These are phyloP conservation scores for Epicauta chinensis DNA, from an alignment of 1,140 invertebrate species.

Conservation along the genomic window DNA sequence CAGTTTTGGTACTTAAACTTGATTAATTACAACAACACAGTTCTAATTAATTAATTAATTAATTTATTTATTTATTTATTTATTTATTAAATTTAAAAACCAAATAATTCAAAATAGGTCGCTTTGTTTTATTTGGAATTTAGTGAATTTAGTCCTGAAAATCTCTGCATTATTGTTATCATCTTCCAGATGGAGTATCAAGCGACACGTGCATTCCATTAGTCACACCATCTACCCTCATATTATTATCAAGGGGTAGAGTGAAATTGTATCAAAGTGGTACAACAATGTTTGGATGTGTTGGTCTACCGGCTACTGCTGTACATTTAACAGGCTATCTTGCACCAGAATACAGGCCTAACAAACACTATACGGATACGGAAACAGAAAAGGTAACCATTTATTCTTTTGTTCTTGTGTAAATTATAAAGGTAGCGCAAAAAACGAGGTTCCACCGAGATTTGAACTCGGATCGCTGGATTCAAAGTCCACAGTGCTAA, in stretches of 20 bases:
- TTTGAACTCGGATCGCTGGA: conserved; percentile 41
- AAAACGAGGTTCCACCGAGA: conserved; percentile 38
- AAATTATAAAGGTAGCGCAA: too few relatives aligned
- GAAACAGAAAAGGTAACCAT: conserved; percentile 49
- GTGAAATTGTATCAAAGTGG: conserved; percentile 39
- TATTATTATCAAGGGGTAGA: conserved; percentile 48
- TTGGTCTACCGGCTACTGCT: conserved; percentile 38
- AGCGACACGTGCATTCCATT: conserved; percentile 47
- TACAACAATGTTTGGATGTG: conserved; percentile 34
- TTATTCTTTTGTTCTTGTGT: too few relatives aligned
- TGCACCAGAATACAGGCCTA: conserved; percentile 51
- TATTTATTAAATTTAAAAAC: too few relatives aligned
- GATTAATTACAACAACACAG: too few relatives aligned
- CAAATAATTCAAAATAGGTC: too few relatives aligned
- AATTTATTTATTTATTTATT: too few relatives aligned
- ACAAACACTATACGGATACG: conserved; percentile 49
- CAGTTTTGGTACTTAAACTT: too few relatives aligned
- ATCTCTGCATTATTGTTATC: conserved; percentile 7
- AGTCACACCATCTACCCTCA: conserved; percentile 49
- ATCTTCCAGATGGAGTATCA: conserved; percentile 50
- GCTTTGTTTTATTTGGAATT: too few relatives aligned
- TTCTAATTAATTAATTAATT: too few relatives aligned
- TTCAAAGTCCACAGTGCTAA: conserved; percentile 40
- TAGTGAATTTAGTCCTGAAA: not conserved
- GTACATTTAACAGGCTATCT: conserved; percentile 47